Base-by-base conservation (phyloP, 2,888 invertebrate genomes). In the Drosophila borealis region DNA sequence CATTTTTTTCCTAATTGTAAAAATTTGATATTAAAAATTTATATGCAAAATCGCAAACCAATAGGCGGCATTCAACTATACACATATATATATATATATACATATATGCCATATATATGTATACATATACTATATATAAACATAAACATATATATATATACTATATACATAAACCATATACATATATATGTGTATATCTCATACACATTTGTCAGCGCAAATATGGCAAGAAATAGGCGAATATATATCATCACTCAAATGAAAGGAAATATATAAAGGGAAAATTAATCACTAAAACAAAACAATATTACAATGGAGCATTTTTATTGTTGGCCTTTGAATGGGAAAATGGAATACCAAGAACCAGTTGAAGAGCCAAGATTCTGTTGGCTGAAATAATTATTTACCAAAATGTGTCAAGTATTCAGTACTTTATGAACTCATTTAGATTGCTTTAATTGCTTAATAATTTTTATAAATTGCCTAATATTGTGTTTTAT, bases 1-100 rank as follows among this genome's bases (percentile, higher is more conserved):
- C 80, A 88, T 88, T 89, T 83, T 87, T 83, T 89, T 80, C 84
- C 78, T 83, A 83, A 78, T 68, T 83, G 84, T 89, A 83, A 83
- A 78, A 73, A 83, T 83, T 83, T 83, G 88, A 83, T 83, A 83
- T 83, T 75, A 83, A 87, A 84, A 83, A 79, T 83, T 83, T 83
- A 83, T 87, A 83, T 71, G 86, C 79, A 70, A 74, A 39, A 70
- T 65, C 56, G 74, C 63, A 57, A 74, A 56, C 14, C 46, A 19
- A 41, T 46, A 57, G 46, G 68, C 56, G 56, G 45, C 60, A 74
- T 74, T 78, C 69, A 69, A 64, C 66, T 74, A 73, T 29, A 29
- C 8, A 41, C 49, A 51, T 46, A 70, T 42, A 21, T 11, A 42
- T 13, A 44, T 44, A 44, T 44, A 44, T 4, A 21, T 41, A n/a